Evolutionary conservation across 2,113 vertebrate species (phyloP), one percentile per base, ranked within the genome.

Genomic region (Lagopus muta): DNA sequence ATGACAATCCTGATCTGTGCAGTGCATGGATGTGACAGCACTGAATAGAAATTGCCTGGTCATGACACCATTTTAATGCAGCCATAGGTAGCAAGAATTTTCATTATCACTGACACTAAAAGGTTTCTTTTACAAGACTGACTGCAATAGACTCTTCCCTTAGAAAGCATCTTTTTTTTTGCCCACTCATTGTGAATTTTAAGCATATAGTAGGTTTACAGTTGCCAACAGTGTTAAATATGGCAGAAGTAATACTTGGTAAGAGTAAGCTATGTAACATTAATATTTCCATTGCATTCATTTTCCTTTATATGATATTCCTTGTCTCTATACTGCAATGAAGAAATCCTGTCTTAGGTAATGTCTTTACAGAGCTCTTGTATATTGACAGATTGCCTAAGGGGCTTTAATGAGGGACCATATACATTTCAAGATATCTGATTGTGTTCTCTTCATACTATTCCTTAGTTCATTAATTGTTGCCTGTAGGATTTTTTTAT

Each of bases 11-110:
- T 1, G 10, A 82, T 88, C 88, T 76, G 47, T 72, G 83, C 89
- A n/a, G 45, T 17, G 52, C 79, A 47, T 60, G 45, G 82, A 93
- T 88, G 66, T 95, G 77, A 96, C 95, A 94, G 74, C 65, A 74
- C 70, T 93, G 89, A 94, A 93, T 72, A 94, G 94, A 96, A 97
- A 96, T 95, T 96, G 89, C 92, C 8, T 16, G 96, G 94, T 96
- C 95, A 90, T 45, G 79, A 88, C 96, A 96, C 89, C 86, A 81
- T 94, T 97, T 97, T 92, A 97, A 82, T 43, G 43, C 96, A 92
- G 96, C 91, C 95, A 74, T 82, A 92, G 80, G 93, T 92, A 96
- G 70, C 84, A 66, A 8, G 19, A 58, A 76, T 96, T 97, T 97
- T 91, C 94, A 94, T 97, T 96, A 96, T 95, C 94, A 74, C 83